Conservation (phyloP, 2,888 invertebrate species). For the Stenodema calcarata region DNA sequence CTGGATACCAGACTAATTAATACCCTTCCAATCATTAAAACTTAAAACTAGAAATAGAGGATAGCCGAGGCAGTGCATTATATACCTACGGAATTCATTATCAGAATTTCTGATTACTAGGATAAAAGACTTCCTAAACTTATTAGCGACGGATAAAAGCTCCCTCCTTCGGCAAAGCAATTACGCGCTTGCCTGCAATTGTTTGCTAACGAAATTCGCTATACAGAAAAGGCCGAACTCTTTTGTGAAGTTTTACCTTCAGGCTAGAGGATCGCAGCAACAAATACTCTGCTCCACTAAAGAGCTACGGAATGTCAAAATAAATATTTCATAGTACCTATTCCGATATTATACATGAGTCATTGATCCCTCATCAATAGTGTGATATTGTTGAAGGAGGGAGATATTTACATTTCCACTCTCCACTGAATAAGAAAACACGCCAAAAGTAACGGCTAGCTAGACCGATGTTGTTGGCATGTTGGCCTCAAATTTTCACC, state of each 20-base stretch:
- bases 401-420: no score
- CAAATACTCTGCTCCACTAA: not conserved
- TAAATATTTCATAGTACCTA: no score
- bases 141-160: not conserved
- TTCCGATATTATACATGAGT: no score
- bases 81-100: not conserved
- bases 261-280: not conserved
- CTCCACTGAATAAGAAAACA: no score
- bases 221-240: not conserved
- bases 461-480: no score
- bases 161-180: not conserved
- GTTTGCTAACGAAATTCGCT: not conserved
- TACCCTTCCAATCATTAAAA: not conserved
- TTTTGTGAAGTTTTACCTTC: not conserved
- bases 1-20: not conserved
- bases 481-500: no score
- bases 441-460: no score
- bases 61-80: not conserved
- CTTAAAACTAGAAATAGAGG: not conserved
- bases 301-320: not conserved
- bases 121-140: not conserved
- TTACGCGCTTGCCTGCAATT: not conserved
- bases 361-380: no score
- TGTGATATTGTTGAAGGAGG: no score
- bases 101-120: not conserved